Evolutionary conservation across 2,888 invertebrate genomes (phyloP).

Genomic region (Ariolimax columbianus): DNA sequence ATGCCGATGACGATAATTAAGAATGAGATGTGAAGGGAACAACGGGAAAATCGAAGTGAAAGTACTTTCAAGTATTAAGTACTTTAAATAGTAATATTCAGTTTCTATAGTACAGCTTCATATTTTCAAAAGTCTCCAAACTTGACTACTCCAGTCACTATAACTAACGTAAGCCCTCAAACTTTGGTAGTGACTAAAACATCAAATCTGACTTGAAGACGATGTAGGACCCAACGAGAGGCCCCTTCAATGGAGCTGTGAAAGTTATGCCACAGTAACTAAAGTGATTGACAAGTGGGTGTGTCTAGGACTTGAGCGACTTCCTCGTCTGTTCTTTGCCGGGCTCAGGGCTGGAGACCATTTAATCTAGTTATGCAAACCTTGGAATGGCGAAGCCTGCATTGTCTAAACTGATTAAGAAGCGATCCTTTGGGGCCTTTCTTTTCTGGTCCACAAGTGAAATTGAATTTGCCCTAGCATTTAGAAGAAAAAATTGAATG

Average conservation of each 20-base stretch:
- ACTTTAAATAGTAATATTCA: neutral
- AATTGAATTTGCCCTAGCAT: slow-evolving; percentile 61
- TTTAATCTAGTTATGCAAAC: slow-evolving; percentile 57
- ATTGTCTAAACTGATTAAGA: slow-evolving; percentile 59
- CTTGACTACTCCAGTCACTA: slow-evolving; percentile 19
- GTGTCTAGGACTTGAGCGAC: slow-evolving; percentile 23
- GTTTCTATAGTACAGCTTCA: neutral
- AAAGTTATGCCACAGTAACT: slow-evolving; percentile 23
- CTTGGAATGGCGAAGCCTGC: slow-evolving; percentile 53
- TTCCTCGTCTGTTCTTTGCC: slow-evolving; percentile 33
- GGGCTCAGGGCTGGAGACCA: neutral
- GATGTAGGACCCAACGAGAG: neutral
- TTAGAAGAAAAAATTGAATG: slow-evolving; percentile 60
- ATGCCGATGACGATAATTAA: too few species aligned
- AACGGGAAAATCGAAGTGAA: neutral
- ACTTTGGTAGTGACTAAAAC: neutral
- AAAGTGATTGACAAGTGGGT: slow-evolving; percentile 35
- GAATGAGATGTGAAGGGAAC: too few species aligned
- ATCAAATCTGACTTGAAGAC: neutral
- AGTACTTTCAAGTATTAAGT: neutral
- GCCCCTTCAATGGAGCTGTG: neutral
- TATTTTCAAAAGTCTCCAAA: neutral
- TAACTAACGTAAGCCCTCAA: neutral
- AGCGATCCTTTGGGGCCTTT: slow-evolving; percentile 42
- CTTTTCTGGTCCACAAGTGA: slow-evolving; percentile 52